Evolutionary conservation across 2,797 vertebrate genomes (phyloP), one percentile per base, ranked within the genome.

Genomic region (Parambassis ranga): DNA sequence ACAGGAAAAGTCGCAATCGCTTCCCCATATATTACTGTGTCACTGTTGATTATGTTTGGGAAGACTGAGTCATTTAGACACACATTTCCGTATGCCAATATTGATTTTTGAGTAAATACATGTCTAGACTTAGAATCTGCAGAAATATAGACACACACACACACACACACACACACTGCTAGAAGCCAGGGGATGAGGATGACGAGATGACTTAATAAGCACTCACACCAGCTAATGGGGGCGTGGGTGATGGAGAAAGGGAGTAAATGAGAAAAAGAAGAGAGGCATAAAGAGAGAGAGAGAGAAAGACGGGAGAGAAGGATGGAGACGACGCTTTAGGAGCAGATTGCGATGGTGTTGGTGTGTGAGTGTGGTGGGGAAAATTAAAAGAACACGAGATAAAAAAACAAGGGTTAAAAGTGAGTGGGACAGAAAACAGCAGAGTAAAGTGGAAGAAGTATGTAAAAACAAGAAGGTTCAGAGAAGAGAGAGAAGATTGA

Each of bases 121-220:
- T 36, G 75, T 79, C 78, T 78, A 82, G 73, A 84, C 67, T 67
- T 15, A 2, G 31, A 68, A 75, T 77, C 27, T 51, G 53, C 39
- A 71, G 33, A 43, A 78, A 52, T 49, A 49, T 50, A 72, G 31
- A 69, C 41, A 57, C 22, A 42, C 6, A 49, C 51, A 44, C 26
- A 19, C 28, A 35, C 27, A 60, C 26, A 47, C 18, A 65, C 56
- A 70, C 59, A 59, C 57, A 42, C 23, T 42, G 27, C 48, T 53
- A 43, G 43, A 71, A 74, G 53, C 75, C 72, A 76, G 59, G 49
- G 59, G 74, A 78, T 62, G 53, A 77, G 47, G 75, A 80, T 83
- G 81, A 76, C 49, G 47, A 79, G 81, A 83, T 65, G 80, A 82
- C 81, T 91, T 88, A 91, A 90, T 90, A 86, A 89, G 85, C 71